phyloP scores from a whole-genome alignment of 2,797 vertebrate species.

The Xiphorhynchus erythropygius region DNA sequence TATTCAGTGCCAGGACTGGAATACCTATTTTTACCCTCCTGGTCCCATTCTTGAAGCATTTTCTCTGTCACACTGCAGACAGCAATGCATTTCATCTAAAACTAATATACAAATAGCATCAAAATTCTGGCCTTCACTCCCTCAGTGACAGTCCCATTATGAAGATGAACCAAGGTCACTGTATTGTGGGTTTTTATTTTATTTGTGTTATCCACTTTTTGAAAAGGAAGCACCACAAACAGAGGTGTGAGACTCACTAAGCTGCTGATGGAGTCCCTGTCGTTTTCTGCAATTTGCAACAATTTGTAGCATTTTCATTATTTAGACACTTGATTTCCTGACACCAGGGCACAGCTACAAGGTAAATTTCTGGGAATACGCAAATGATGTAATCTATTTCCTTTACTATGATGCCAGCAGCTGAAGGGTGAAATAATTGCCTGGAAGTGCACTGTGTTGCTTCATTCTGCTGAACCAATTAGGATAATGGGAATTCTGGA shows the following conservation, averaged over 20 bases:
- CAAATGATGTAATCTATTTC: not conserved
- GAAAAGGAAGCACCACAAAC: not conserved
- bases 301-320: not conserved
- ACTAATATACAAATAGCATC: not conserved
- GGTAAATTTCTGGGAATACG: not conserved
- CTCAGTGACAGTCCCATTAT: not conserved
- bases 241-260: not conserved
- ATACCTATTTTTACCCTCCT: not conserved
- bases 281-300: not conserved
- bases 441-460: not conserved
- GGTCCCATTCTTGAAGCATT: not conserved
- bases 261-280: not conserved
- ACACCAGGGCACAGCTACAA: not conserved
- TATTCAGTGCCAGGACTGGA: not conserved
- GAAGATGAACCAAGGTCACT: not conserved
- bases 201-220: not conserved
- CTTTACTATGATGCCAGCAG: not conserved
- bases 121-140: not conserved
- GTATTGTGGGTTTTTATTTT: not conserved
- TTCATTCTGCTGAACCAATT: constrained; percentile 2
- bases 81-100: not conserved
- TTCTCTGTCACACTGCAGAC: not conserved
- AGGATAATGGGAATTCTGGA: constrained; percentile 25
- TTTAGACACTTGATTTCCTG: not conserved
- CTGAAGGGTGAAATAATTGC: not conserved